Percentiles rank a stretch among this genome's conserved stretches.
phyloP scores from a whole-genome alignment of 2,113 vertebrate genomes.

The Hyperoodon ampullatus region DNA sequence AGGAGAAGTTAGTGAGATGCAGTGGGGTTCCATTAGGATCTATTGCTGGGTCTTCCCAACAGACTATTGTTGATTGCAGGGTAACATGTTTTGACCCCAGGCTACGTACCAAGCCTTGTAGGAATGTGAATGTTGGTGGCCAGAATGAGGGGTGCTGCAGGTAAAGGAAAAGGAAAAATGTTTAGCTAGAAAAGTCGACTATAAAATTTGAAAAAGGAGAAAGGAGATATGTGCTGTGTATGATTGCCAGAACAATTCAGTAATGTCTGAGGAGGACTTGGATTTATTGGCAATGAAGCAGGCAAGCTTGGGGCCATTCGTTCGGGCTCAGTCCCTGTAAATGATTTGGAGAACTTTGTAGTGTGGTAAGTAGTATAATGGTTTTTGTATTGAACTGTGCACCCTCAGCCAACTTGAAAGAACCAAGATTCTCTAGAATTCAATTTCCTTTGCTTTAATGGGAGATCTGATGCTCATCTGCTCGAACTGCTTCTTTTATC shows the following conservation, averaged over 20 bases:
- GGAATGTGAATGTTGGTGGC: neutral
- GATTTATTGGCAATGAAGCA: slow-evolving; percentile 68
- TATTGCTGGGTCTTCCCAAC: neutral
- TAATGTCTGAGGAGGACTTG: slow-evolving; percentile 55
- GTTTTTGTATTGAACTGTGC: slow-evolving; percentile 82
- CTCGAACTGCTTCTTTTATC: slow-evolving; percentile 87
- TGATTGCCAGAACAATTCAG: slow-evolving; percentile 67
- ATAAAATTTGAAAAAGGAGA: slow-evolving; percentile 14
- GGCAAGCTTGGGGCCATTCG: slow-evolving; percentile 68
- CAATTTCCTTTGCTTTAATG: slow-evolving; percentile 87
- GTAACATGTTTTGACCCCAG: neutral
- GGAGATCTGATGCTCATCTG: slow-evolving; percentile 85
- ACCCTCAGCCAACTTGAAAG: slow-evolving; percentile 82
- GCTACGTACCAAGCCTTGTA: neutral
- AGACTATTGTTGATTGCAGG: neutral
- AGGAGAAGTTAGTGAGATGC: neutral
- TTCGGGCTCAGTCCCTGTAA: slow-evolving; percentile 75
- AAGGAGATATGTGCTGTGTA: neutral
- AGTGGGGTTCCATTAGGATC: neutral
- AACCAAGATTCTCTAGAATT: slow-evolving; percentile 83
- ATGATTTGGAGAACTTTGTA: slow-evolving; percentile 73
- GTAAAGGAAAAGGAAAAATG: neutral
- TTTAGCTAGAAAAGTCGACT: neutral
- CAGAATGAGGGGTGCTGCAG: neutral
- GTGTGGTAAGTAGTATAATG: slow-evolving; percentile 78